These are phyloP conservation scores for Lithobates pipiens DNA, from an alignment of 2,797 vertebrate species.

Conservation along the genomic window DNA sequence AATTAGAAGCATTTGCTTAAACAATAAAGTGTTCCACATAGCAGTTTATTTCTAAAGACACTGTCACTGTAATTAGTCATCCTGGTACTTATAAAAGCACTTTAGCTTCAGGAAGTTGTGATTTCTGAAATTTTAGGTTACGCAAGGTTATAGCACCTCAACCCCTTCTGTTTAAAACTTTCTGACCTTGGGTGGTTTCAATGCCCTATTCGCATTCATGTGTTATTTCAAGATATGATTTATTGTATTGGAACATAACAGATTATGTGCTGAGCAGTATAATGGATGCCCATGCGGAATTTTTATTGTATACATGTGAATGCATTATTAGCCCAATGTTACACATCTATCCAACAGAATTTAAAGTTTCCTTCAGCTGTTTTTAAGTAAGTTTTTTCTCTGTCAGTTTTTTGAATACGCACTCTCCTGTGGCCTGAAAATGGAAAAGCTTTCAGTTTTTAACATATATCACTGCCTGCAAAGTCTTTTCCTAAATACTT, in stretches of 20 bases:
- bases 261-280: not conserved
- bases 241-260: not conserved
- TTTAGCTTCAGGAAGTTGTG: constrained; percentile 10
- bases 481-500: too few species aligned
- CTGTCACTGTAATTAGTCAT: constrained; percentile 56
- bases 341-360: not conserved
- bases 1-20: constrained; percentile 57
- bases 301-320: not conserved
- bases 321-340: not conserved
- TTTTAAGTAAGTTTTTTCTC: not conserved
- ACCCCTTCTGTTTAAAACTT: not conserved
- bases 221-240: not conserved
- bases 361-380: not conserved
- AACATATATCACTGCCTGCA: too few species aligned
- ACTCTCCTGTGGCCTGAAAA: too few species aligned
- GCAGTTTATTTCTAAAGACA: constrained; percentile 56
- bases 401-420: too few species aligned
- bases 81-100: constrained; percentile 19
- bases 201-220: not conserved
- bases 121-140: constrained; percentile 11
- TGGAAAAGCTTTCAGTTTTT: too few species aligned
- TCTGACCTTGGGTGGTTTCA: not conserved
- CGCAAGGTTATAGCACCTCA: not conserved
- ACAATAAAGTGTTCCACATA: constrained; percentile 53
- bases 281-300: not conserved